These are phyloP conservation scores for Marmota flaviventris DNA, from an alignment of 2,113 vertebrate species.

Conservation along the genomic window DNA sequence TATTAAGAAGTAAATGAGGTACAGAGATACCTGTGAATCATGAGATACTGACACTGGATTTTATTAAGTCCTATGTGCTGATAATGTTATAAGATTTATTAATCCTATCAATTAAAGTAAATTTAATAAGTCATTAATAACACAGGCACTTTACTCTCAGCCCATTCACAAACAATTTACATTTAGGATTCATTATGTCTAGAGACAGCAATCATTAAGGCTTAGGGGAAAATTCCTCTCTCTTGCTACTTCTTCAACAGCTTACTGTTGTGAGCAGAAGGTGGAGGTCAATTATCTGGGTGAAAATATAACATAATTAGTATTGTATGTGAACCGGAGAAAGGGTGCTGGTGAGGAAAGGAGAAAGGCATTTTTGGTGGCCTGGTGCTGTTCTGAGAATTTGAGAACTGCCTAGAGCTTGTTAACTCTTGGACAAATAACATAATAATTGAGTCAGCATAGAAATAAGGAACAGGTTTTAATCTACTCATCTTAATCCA, in stretches of 20 bases:
- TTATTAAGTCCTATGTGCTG: neutral
- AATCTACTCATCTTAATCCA: neutral
- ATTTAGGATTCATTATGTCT: neutral
- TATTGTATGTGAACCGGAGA: neutral
- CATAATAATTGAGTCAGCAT: neutral
- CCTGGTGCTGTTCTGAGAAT: neutral
- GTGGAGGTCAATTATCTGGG: no score
- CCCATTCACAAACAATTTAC: neutral
- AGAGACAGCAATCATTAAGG: neutral
- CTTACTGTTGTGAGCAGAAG: neutral
- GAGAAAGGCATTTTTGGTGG: no score
- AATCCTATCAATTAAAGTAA: neutral
- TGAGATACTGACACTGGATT: neutral
- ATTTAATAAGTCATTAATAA: neutral
- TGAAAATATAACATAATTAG: no score
- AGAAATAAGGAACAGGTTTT: neutral
- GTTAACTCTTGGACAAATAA: neutral
- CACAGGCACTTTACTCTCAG: neutral
- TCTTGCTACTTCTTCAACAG: neutral
- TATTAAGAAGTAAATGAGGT: neutral
- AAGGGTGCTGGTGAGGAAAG: no score
- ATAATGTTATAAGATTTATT: conserved; percentile 16
- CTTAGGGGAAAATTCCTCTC: neutral
- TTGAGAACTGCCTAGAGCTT: neutral
- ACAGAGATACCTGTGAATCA: neutral